These are phyloP conservation scores for Botrylloides violaceus DNA, from an alignment of 23 tunicate genomes.

Conservation along the genomic window DNA sequence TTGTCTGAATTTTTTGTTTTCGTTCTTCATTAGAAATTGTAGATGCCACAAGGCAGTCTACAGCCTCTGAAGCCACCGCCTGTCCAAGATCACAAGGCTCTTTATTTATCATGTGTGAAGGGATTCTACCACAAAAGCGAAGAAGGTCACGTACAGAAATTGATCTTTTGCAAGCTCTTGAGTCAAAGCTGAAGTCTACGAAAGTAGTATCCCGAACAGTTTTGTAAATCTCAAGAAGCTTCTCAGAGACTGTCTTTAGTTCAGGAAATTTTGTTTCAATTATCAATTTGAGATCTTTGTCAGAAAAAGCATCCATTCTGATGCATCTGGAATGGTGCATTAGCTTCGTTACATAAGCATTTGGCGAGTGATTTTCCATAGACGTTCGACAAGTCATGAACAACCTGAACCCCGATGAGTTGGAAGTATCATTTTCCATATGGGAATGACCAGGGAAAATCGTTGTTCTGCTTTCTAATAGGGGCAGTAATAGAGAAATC, in stretches of 20 bases:
- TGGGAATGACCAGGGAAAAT: conserved; percentile 54
- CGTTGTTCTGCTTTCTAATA: conserved; percentile 44
- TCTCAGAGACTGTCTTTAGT: conserved; percentile 30
- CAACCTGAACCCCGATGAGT: conserved; percentile 52
- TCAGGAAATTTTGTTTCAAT: conserved; percentile 38
- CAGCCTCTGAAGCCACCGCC: conserved; percentile 43
- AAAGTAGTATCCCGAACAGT: conserved; percentile 9
- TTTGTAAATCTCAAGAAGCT: conserved; percentile 44
- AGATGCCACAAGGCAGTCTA: conserved; percentile 85
- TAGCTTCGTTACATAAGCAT: conserved; percentile 15
- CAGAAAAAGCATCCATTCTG: conserved; percentile 25
- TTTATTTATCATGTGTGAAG: neutral
- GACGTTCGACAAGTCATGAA: conserved; percentile 63
- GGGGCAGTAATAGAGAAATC: conserved; percentile 71
- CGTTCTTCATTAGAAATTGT: conserved; percentile 3
- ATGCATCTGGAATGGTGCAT: conserved; percentile 24
- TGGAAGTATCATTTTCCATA: neutral
- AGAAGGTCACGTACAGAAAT: conserved; percentile 48
- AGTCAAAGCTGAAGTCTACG: neutral
- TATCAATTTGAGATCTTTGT: conserved; percentile 43
- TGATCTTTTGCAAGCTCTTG: neutral
- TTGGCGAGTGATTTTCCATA: neutral
- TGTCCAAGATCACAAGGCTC: conserved; percentile 8
- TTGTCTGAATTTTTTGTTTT: neutral
- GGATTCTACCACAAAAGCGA: conserved; percentile 59